Evolutionary conservation across 2,888 invertebrate genomes (phyloP).

Genomic region (Tachina lurida): DNA sequence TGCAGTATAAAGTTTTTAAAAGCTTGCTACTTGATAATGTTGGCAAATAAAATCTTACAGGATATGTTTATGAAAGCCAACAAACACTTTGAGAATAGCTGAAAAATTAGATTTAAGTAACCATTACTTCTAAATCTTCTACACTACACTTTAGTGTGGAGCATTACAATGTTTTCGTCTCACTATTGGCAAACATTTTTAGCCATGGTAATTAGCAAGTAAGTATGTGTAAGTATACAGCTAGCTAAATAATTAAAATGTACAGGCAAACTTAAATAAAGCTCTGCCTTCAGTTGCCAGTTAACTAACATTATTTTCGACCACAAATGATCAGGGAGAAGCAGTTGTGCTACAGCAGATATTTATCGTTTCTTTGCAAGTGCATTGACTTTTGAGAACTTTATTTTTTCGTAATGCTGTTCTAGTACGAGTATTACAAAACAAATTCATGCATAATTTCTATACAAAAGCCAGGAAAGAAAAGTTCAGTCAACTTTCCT

Average conservation of each 20-base stretch:
- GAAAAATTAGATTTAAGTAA: neutral
- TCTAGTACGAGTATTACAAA: constrained; percentile 30
- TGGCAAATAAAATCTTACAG: too few species aligned
- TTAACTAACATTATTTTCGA: constrained; percentile 20
- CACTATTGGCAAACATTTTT: constrained; percentile 7
- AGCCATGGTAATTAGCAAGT: constrained; percentile 51
- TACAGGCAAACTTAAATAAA: constrained; percentile 30
- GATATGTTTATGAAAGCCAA: too few species aligned
- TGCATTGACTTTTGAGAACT: constrained; percentile 68
- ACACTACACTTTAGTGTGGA: neutral
- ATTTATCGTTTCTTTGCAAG: constrained; percentile 62
- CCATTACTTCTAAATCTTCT: neutral
- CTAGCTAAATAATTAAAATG: constrained; percentile 41
- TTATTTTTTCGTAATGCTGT: constrained; percentile 23
- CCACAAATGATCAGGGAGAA: constrained; percentile 51
- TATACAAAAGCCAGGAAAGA: constrained; percentile 10
- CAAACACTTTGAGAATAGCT: too few species aligned
- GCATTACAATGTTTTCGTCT: neutral
- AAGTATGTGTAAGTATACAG: neutral
- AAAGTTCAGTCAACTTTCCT: constrained; percentile 61
- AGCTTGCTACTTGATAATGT: too few species aligned
- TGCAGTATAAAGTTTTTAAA: too few species aligned
- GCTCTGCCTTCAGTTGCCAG: neutral
- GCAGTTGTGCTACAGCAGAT: constrained; percentile 48
- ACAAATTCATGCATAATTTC: constrained; percentile 54